phyloP scores from a whole-genome alignment of 2,113 vertebrate species.

The Corythaeola cristata region DNA sequence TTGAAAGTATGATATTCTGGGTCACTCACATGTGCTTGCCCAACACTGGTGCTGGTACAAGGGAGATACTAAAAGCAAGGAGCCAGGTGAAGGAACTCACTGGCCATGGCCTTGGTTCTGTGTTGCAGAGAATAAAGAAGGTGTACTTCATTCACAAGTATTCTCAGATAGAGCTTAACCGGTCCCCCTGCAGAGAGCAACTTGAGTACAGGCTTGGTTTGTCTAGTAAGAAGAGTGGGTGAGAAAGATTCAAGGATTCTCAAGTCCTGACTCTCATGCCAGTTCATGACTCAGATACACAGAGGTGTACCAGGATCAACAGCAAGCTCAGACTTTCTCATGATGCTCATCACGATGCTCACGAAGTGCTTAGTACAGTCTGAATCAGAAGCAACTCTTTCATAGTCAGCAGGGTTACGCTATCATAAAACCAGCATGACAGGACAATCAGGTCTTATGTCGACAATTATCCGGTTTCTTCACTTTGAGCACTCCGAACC shows the following conservation, averaged over 20 bases:
- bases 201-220: background rate
- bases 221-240: background rate
- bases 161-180: background rate
- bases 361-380: background rate
- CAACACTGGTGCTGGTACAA: background rate
- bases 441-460: conserved; percentile 12
- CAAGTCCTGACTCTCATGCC: background rate
- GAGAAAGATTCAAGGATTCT: background rate
- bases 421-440: conserved; percentile 6
- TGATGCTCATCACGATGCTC: background rate
- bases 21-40: background rate
- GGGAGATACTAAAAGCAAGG: background rate
- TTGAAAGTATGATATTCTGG: background rate
- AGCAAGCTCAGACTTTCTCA: conserved; percentile 23
- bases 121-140: background rate
- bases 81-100: background rate
- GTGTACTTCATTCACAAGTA: background rate
- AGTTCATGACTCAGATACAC: conserved; percentile 12
- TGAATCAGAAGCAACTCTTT: conserved; percentile 55
- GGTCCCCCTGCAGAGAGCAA: background rate
- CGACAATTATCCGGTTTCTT: conserved; percentile 21
- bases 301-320: background rate
- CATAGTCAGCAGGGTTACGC: conserved; percentile 33
- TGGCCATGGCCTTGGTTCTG: background rate
- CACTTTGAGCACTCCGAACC: conserved; percentile 31